Conservation (phyloP, 2,797 vertebrate species). For the Micrastur ruficollis region DNA sequence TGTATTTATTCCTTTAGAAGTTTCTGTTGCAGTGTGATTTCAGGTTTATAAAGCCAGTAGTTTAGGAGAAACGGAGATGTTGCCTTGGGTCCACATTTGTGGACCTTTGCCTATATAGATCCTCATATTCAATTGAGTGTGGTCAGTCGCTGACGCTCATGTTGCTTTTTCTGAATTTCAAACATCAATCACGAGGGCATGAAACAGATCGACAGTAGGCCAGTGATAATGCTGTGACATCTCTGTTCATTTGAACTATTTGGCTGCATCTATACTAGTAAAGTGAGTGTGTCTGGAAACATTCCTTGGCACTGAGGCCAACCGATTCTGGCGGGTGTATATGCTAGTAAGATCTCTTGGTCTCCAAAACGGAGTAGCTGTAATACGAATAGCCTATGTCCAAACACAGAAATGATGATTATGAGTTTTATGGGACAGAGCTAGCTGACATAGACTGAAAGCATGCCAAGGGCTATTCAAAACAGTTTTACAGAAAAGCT, state of each 20-base stretch:
- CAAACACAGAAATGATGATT: neutral
- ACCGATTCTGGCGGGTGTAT: neutral
- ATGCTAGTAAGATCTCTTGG: neutral
- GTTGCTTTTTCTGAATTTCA: neutral
- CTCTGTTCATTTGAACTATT: neutral
- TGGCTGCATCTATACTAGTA: neutral
- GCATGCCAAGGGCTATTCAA: neutral
- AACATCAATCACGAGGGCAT: neutral
- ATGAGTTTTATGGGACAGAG: neutral
- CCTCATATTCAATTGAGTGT: neutral
- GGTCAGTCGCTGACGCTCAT: neutral
- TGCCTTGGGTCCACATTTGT: neutral
- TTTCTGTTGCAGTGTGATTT: neutral
- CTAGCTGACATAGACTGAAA: neutral
- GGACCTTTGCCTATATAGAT: neutral
- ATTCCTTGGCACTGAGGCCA: neutral
- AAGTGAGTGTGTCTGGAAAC: neutral
- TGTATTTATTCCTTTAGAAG: neutral
- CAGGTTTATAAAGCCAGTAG: neutral
- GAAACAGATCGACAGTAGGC: neutral
- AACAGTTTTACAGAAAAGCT: neutral
- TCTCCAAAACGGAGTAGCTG: neutral
- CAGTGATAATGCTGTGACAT: neutral
- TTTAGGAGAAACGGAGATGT: neutral
- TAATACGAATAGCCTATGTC: neutral